Base-by-base conservation (phyloP, 2,113 vertebrate genomes). In the Aldabrachelys gigantea region DNA sequence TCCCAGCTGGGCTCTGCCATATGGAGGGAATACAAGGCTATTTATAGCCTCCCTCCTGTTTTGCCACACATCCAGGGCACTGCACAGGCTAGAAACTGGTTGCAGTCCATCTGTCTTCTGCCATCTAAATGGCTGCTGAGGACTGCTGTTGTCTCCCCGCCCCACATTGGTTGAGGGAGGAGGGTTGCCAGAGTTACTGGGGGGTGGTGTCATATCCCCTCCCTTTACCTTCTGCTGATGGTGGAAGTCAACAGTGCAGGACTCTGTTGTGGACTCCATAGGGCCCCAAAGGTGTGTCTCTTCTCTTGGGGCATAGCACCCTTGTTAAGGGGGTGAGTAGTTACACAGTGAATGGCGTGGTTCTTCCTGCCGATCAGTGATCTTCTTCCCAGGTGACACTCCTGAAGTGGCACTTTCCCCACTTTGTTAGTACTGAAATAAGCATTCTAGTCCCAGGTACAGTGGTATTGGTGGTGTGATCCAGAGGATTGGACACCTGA, bases 281-380 rank as follows among this genome's bases (percentile, higher is more conserved):
- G 13, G 62, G 62, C 31, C 31, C 14, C 14, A 31, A 35, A 65
- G 29, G 62, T 35, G 31, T 35, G 14, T 31, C 31, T 65, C 62
- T 35, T 35, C 62, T 65, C 6, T 35, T 35, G 62, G 13, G 31
- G 62, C 62, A 65, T 31, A 65, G 62, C 14, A 14, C 31, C 31
- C 62, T 65, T 65, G 5, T 29, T 65, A 65, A 65, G 62, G 29
- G 31, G 31, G 29, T 65, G 31, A 65, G 62, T 16, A 14, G 12
- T 7, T 17, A 65, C 7, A 50, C 75, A 96, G 79, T 57, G 94
- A 95, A 80, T 0, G 1, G 59, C 3, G 82, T 94, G 94, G 85
- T 89, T 96, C 93, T 89, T 90, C 56, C 80, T 89, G 89, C 62
- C 89, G 83, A 72, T 65, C 97, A 14, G 83, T 88, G 90, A 92